Evolutionary conservation across 1,140 invertebrate genomes (phyloP), one percentile per base, ranked within the genome.

Genomic region (Dermatophagoides farinae): DNA sequence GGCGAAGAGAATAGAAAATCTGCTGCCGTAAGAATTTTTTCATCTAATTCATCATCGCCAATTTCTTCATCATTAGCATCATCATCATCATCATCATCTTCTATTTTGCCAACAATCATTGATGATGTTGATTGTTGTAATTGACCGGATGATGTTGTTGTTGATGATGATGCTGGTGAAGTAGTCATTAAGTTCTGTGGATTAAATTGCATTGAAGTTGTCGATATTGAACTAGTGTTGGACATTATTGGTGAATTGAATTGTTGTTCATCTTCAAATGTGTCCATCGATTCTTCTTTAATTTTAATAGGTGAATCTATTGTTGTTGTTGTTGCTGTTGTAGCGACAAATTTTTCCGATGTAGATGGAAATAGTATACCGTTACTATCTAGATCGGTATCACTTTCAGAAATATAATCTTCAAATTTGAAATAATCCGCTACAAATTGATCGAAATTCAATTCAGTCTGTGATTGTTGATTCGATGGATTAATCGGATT

Each of bases 371-470:
- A 16, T 10, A 16, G 10, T 16, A 43, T 50, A 50, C 22, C 47
- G n/a, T 20, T 20, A 50, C n/a, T 20, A 20, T 50, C 47, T 25
- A 50, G 41, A 43, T 43, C 20, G 12, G 6, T 20, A 4, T 50
- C 47, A 20, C 47, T 14, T n/a, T 55, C 53, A 37, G 53, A 55
- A n/a, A 55, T 41, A 23, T 39, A 39, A 25, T 55, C 53, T 14
- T 55, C 53, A 40, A 55, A 46, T 51, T 59, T 46, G 6, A 46
- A 47, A 39, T 22, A 46, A 25, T 59, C 57, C 6, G 18, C 57
- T 37, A 20, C 46, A 20, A 58, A n/a, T 25, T 18, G 37, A 46
- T 16, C n/a, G 8, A 31, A 11, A 22, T 49, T 20, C n/a, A 23
- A 11, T 23, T 49, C 10, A 49, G 18, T 49, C 8, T 49, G 18